A percentile compares a stretch with the other conserved stretches of the same genome.
phyloP scores from a whole-genome alignment of 2,888 invertebrate genomes.

The Volucella inanis region DNA sequence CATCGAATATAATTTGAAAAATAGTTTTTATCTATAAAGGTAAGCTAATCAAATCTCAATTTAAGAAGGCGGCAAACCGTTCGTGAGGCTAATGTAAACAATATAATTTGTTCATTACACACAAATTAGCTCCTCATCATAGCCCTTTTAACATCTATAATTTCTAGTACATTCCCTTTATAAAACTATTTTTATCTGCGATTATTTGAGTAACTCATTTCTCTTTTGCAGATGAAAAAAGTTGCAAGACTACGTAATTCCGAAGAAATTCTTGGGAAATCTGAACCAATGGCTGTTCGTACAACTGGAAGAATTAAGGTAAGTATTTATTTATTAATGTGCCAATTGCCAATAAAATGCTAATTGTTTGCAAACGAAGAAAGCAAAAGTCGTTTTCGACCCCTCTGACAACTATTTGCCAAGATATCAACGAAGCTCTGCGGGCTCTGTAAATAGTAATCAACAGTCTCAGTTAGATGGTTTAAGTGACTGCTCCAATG shows the following conservation, averaged over 20 bases:
- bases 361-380: constrained; percentile 81
- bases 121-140: too few relatives aligned
- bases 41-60: background rate
- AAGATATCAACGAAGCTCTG: constrained; percentile 76
- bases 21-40: background rate
- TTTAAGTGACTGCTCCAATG: constrained; percentile 57
- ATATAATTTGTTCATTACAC: background rate
- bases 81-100: constrained; percentile 30
- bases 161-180: constrained; percentile 12
- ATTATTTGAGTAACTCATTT: background rate
- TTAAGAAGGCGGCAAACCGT: constrained; percentile 48
- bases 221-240: constrained; percentile 56
- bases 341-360: background rate
- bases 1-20: background rate
- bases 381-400: constrained; percentile 93
- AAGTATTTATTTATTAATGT: constrained; percentile 33
- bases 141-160: background rate
- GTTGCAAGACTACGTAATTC: constrained; percentile 55
- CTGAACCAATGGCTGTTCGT: constrained; percentile 77
- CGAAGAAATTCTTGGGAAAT: constrained; percentile 42
- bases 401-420: constrained; percentile 92
- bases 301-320: constrained; percentile 82
- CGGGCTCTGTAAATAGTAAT: constrained; percentile 54
- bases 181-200: constrained; percentile 25
- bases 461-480: constrained; percentile 43